A percentile compares a stretch with the other conserved stretches of the same genome.
phyloP scores from a whole-genome alignment of 2,113 vertebrate species.

The Gnathonemus echidnorhynchus region DNA sequence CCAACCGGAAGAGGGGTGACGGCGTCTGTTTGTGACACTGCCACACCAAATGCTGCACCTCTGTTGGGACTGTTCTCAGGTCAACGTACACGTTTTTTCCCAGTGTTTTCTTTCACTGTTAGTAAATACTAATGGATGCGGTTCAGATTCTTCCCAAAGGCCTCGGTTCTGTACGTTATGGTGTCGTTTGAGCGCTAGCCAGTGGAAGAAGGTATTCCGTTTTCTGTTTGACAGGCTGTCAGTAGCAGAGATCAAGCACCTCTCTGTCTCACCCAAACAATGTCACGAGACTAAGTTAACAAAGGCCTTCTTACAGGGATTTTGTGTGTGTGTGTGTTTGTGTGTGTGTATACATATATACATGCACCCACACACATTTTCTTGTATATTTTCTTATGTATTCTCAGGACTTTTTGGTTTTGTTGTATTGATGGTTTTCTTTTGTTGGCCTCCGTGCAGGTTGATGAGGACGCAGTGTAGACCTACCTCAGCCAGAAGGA shows the following conservation, averaged over 20 bases:
- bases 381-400: background rate
- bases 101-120: slow-evolving; percentile 19
- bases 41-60: slow-evolving; percentile 40
- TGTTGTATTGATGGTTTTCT: slow-evolving; percentile 43
- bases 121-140: background rate
- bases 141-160: background rate
- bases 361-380: background rate
- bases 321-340: background rate
- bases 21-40: slow-evolving; percentile 23
- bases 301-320: slow-evolving; percentile 24
- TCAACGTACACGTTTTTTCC: slow-evolving; percentile 52
- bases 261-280: background rate
- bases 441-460: slow-evolving; percentile 43
- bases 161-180: background rate
- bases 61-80: slow-evolving; percentile 59
- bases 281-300: background rate
- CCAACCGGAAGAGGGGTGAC: slow-evolving; percentile 47
- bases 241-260: background rate
- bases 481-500: slow-evolving; percentile 84
- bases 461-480: slow-evolving; percentile 49
- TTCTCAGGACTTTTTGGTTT: slow-evolving; percentile 61
- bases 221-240: slow-evolving; percentile 5
- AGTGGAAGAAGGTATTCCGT: background rate
- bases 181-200: background rate
- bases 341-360: background rate